Evolutionary conservation across 1,140 invertebrate species (phyloP).

Genomic region (Trachelipus rathkii): DNA sequence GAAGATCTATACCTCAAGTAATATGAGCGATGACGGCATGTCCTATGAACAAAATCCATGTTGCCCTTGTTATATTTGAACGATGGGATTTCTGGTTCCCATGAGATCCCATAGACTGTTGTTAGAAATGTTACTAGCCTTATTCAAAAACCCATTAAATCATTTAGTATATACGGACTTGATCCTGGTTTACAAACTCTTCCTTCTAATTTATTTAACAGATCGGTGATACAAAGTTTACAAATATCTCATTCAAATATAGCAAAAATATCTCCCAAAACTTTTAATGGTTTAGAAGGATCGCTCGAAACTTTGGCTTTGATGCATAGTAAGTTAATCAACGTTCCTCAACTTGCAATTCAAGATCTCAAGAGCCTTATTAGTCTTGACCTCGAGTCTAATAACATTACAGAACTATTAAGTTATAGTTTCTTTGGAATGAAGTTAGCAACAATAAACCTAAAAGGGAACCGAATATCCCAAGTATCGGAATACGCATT

Average conservation of each 20-base stretch:
- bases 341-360: conserved; percentile 76
- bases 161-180: conserved; percentile 78
- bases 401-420: conserved; percentile 77
- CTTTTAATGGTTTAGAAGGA: conserved; percentile 65
- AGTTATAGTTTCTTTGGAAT: conserved; percentile 86
- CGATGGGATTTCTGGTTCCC: conserved; percentile 66
- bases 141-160: conserved; percentile 64
- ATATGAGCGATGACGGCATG: too few species aligned
- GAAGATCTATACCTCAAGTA: too few species aligned
- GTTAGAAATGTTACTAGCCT: conserved; percentile 56
- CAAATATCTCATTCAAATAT: conserved; percentile 71
- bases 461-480: conserved; percentile 65
- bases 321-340: conserved; percentile 74
- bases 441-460: conserved; percentile 70
- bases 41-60: conserved; percentile 67
- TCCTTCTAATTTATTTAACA: conserved; percentile 63
- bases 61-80: conserved; percentile 86
- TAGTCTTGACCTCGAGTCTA: conserved; percentile 72
- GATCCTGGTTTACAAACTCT: conserved; percentile 69
- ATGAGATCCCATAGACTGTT: too few species aligned
- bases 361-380: conserved; percentile 66
- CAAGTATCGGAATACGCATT: conserved; percentile 77
- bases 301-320: conserved; percentile 71
- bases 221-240: conserved; percentile 69
- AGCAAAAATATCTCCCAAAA: conserved; percentile 67